phyloP scores from a whole-genome alignment of 2,797 vertebrate species.

The Melanotaenia pygmaea region DNA sequence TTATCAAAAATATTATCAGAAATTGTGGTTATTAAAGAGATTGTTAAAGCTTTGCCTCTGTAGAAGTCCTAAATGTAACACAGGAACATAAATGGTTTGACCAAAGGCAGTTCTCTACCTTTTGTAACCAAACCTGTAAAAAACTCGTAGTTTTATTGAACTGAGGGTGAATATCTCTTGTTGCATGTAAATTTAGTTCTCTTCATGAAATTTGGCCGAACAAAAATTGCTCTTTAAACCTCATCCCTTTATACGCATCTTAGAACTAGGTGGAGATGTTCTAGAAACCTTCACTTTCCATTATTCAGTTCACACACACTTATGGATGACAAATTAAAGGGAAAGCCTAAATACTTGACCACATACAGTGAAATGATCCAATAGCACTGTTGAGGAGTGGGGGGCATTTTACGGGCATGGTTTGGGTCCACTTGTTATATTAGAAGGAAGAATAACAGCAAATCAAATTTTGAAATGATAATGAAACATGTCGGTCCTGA shows the following conservation, averaged over 20 bases:
- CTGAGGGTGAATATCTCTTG: not conserved
- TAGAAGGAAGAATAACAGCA: not conserved
- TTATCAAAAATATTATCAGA: not conserved
- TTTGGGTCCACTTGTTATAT: not conserved
- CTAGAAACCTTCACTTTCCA: not conserved
- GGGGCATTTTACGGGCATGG: not conserved
- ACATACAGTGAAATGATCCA: not conserved
- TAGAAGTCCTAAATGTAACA: not conserved
- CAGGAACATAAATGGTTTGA: not conserved
- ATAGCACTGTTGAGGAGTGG: not conserved
- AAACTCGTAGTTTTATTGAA: not conserved
- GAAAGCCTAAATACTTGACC: not conserved
- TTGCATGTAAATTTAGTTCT: not conserved
- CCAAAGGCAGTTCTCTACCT: not conserved
- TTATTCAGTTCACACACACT: not conserved
- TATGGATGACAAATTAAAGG: not conserved
- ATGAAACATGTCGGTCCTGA: not conserved
- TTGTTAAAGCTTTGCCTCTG: not conserved
- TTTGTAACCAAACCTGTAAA: not conserved
- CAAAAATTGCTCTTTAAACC: not conserved
- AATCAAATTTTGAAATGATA: constrained; percentile 1
- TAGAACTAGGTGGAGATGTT: not conserved
- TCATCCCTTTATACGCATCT: not conserved
- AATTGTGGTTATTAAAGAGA: not conserved
- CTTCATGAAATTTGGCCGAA: not conserved